These are phyloP conservation scores for Mesoclemmys tuberculata DNA, from an alignment of 2,113 vertebrate genomes.

Conservation along the genomic window DNA sequence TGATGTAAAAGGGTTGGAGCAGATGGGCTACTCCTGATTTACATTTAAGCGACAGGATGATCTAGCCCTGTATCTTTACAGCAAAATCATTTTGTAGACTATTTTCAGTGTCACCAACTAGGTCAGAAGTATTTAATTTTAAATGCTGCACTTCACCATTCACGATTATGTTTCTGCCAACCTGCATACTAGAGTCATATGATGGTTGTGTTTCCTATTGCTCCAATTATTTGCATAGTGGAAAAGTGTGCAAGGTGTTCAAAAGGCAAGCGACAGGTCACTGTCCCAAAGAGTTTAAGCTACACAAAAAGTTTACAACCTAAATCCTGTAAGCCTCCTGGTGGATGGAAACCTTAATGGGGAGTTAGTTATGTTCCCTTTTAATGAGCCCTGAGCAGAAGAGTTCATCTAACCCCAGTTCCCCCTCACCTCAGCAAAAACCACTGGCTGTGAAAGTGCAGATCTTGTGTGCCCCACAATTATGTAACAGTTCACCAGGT, in stretches of 20 bases:
- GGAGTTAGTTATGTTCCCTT: neutral
- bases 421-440: neutral
- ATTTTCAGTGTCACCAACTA: neutral
- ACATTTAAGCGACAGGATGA: neutral
- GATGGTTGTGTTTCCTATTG: neutral
- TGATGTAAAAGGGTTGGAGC: neutral
- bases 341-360: neutral
- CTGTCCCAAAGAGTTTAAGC: neutral
- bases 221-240: neutral
- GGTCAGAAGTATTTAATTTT: neutral
- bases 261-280: neutral
- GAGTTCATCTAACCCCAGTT: neutral
- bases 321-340: neutral
- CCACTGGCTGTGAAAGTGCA: too few relatives aligned
- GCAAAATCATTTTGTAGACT: neutral
- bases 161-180: neutral
- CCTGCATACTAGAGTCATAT: neutral
- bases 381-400: neutral
- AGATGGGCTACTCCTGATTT: neutral
- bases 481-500: neutral
- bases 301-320: neutral
- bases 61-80: neutral
- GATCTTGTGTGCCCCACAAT: neutral
- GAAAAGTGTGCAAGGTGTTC: neutral
- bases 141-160: neutral